A percentile compares a stretch with the other conserved stretches of the same genome.
Evolutionary conservation across 2,888 invertebrate genomes (phyloP).

Genomic region (Acrobeloides nanus): DNA sequence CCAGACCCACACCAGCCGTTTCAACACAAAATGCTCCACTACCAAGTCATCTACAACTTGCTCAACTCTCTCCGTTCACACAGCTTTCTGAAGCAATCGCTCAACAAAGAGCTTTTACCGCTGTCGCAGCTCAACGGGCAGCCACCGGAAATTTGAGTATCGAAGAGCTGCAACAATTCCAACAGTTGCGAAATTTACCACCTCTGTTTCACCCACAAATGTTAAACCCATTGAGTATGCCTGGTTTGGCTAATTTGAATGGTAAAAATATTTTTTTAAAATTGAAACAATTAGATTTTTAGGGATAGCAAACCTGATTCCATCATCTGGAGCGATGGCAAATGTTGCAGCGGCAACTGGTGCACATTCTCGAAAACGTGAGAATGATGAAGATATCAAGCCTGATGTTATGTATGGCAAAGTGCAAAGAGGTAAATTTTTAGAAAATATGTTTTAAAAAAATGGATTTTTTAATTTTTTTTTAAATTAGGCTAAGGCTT

Average conservation of each 20-base stretch:
- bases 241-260: background rate
- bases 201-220: conserved; percentile 18
- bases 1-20: too few species aligned
- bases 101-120: conserved; percentile 8
- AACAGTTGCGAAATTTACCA: conserved; percentile 16
- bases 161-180: conserved; percentile 19
- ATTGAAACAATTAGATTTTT: too few species aligned
- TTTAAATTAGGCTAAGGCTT: too few species aligned
- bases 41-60: conserved; percentile 1
- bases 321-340: too few species aligned
- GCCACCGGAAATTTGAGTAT: conserved; percentile 1
- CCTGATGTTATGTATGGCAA: conserved; percentile 38
- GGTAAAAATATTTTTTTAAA: too few species aligned
- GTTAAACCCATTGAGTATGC: conserved; percentile 3
- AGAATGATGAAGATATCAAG: conserved; percentile 32
- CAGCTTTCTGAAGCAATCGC: conserved; percentile 16
- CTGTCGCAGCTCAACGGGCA: conserved; percentile 7
- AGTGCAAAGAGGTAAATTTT: conserved; percentile 39
- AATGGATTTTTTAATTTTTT: conserved; percentile 1
- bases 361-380: conserved; percentile 21
- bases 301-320: too few species aligned
- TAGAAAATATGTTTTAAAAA: conserved; percentile 1
- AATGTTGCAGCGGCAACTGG: too few species aligned
- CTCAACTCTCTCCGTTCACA: conserved; percentile 11
- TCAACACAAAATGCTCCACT: background rate